Base-by-base conservation (phyloP, 2,797 vertebrate species). In the Hylomyscus alleni region DNA sequence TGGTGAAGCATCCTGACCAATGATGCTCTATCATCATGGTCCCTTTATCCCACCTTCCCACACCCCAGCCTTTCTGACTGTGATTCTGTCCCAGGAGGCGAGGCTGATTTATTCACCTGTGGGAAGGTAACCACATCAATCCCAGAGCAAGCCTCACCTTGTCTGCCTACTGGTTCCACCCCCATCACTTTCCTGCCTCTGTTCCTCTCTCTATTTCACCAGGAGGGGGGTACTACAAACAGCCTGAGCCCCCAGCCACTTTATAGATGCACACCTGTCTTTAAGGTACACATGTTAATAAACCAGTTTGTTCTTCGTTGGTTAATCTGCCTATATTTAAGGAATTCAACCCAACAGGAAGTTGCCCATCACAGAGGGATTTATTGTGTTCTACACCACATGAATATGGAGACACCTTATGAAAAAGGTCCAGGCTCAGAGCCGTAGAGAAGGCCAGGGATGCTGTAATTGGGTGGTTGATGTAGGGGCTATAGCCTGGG, bases 21-120 rank as follows among this genome's bases (percentile, higher is more conserved):
- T 14, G 34, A 44, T 26, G 7, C 2, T 9, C 17, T 15, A 0
- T 1, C 2, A 0, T 0, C n/a, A n/a, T n/a, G n/a, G 5, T 17
- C 19, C 31, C 15, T 62, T n/a, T 62, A 0, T 3, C 29, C 4
- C 31, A n/a, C 7, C 5, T 8, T 26, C 26, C 47, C 4, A 22
- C 17, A 20, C 7, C 8, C 5, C 0, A 17, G 11, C 7, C 1
- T 58, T 56, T 15, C 56, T 29, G 8, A n/a, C 37, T 69, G 34
- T 83, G 10, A n/a, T n/a, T n/a, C 12, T 77, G 37, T 19, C n/a
- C 2, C 1, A 0, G 56, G 31, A 37, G 19, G 26, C 0, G 0
- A 89, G 44, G 44, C 34, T 37, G 22, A 67, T 50, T 77, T 17
- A 20, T 24, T 26, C 47, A 80, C 14, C 60, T 20, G 0, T 26